Percentiles rank a stretch among this genome's conserved stretches.
Conservation (phyloP, 2,888 invertebrate species). For the Malachius bipustulatus region DNA sequence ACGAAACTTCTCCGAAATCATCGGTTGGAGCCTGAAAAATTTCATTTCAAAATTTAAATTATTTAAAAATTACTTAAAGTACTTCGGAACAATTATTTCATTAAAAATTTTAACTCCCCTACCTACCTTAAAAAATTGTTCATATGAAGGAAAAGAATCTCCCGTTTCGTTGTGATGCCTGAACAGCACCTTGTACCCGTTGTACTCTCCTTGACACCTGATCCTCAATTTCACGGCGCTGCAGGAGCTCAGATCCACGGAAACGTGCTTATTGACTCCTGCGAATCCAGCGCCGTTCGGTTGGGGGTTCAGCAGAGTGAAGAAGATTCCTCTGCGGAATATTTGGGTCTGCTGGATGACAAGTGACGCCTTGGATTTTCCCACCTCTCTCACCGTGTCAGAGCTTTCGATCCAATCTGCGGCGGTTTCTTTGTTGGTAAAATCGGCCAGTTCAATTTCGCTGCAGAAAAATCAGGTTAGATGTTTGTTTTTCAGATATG, state of each 20-base stretch:
- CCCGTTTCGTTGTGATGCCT: constrained; percentile 31
- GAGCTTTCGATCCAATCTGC: constrained; percentile 35
- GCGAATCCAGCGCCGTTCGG: constrained; percentile 38
- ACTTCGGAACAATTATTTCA: no score
- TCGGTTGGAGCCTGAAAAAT: background rate
- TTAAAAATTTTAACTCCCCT: no score
- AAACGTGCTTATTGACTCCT: constrained; percentile 29
- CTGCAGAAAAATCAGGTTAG: no score
- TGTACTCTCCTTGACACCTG: constrained; percentile 34
- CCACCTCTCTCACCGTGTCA: constrained; percentile 33
- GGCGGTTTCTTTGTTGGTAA: constrained; percentile 23
- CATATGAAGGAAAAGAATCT: constrained; percentile 27
- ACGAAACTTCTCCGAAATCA: constrained; percentile 22
- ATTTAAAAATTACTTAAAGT: constrained; percentile 24
- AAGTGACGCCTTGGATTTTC: constrained; percentile 36
- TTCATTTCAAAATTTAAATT: constrained; percentile 4
- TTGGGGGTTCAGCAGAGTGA: constrained; percentile 36
- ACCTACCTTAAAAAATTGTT: constrained; percentile 27
- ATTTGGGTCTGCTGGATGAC: constrained; percentile 32
- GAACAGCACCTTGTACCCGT: constrained; percentile 35
- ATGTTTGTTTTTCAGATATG: no score
- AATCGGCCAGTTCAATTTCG: constrained; percentile 22
- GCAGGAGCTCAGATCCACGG: constrained; percentile 29
- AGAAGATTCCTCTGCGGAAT: constrained; percentile 35
- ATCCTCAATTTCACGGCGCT: constrained; percentile 28